A percentile compares a stretch with the other conserved stretches of the same genome.
Conservation (phyloP, 2,888 invertebrate species). For the Amiota minor region DNA sequence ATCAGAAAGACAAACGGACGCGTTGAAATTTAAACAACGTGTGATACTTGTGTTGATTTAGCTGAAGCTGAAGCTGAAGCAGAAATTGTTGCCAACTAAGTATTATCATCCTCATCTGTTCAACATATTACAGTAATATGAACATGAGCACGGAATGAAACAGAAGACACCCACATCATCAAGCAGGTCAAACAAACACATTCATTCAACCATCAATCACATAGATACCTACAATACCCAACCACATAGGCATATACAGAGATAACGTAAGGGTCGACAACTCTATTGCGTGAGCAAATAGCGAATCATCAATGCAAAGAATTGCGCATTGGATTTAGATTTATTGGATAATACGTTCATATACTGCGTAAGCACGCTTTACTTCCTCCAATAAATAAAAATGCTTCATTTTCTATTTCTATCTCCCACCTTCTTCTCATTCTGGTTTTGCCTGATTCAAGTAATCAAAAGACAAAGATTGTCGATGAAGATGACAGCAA, state of each 20-base stretch:
- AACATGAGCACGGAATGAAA: background rate
- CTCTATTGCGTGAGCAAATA: background rate
- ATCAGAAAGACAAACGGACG: background rate
- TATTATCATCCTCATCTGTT: constrained; percentile 11
- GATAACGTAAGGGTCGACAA: background rate
- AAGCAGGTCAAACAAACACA: background rate
- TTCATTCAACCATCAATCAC: background rate
- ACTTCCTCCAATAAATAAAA: background rate
- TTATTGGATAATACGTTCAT: constrained; percentile 23
- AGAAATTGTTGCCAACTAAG: background rate
- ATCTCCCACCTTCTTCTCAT: background rate
- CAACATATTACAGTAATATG: constrained; percentile 15
- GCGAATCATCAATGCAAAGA: constrained; percentile 9
- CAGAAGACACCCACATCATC: constrained; percentile 5
- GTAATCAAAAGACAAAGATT: background rate
- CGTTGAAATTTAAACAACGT: constrained; percentile 19
- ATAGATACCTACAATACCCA: background rate
- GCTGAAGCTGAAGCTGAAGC: background rate
- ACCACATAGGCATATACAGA: background rate
- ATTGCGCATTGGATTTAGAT: constrained; percentile 11
- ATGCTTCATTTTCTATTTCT: background rate
- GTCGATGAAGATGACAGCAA: background rate
- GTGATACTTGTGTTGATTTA: constrained; percentile 15
- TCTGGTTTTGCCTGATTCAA: background rate
- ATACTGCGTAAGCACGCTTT: constrained; percentile 22